Conservation (phyloP, 2,797 vertebrate genomes). For the Luscinia megarhynchos region DNA sequence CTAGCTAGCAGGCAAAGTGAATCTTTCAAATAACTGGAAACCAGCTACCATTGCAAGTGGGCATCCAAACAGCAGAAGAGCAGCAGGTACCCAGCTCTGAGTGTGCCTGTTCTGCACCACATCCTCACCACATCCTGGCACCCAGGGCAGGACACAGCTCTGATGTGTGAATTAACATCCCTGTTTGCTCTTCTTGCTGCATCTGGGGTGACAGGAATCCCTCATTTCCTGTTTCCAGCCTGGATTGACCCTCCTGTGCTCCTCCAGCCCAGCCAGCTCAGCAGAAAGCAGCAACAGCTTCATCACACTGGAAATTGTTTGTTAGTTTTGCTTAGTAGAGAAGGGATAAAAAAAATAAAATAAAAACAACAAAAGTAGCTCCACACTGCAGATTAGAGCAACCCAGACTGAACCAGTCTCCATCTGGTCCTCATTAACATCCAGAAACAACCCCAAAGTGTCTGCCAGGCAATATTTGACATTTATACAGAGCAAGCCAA, state of each 20-base stretch:
- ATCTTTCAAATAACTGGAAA: not conserved
- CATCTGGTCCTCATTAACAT: not conserved
- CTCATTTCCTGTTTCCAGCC: not conserved
- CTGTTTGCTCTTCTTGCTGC: not conserved
- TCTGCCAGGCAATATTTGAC: not conserved
- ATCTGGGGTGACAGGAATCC: not conserved
- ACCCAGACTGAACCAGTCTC: not conserved
- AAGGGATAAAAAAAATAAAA: not conserved
- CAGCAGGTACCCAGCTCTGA: not conserved
- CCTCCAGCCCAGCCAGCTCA: not conserved
- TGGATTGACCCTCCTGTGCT: not conserved
- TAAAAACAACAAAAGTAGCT: not conserved
- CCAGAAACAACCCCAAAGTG: not conserved
- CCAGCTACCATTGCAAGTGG: not conserved
- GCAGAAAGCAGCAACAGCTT: not conserved
- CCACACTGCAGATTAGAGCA: not conserved
- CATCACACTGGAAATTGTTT: not conserved
- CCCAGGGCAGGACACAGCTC: not conserved
- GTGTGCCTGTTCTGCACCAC: not conserved
- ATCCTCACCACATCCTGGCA: not conserved
- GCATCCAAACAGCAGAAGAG: accelerated
- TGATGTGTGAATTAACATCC: not conserved
- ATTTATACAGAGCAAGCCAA: not conserved
- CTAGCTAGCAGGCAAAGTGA: not conserved
- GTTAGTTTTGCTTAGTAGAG: not conserved